Base-by-base conservation (phyloP, 2,888 invertebrate species). In the Furcula furcula region DNA sequence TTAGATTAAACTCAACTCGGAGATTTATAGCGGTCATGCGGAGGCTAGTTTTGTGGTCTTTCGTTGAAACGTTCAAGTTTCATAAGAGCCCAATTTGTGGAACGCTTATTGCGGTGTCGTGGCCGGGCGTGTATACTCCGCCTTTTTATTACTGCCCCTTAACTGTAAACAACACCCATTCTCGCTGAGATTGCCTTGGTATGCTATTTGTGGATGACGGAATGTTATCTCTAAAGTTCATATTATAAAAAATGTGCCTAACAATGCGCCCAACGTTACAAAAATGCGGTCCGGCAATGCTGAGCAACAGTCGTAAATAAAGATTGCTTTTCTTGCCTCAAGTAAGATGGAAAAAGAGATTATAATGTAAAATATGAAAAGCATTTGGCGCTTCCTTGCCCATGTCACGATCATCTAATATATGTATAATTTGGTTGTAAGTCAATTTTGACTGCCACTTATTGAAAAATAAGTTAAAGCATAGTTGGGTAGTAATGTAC, bases 131-230 rank as follows among this genome's bases (percentile, higher is more conserved):
- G 77, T 77, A 76, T 78, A 84, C 79, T 71, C 84, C 83, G 84
- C 84, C 84, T 85, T 84, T 86, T 86, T 87, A 84, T 86, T 78
- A 64, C 84, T 84, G 84, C 81, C 83, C 79, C 83, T 75, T 83
- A 82, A 83, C 83, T 80, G 83, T 84, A 79, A 74, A 85, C 80
- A 77, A 84, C 85, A 84, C 85, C 86, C 85, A 87, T 83, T 80
- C 72, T 68, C 53, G 60, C 40, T 36, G 55, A 65, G 62, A 65
- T 65, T 68, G 72, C 64, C 70, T 69, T 62, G 61, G 56, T 61
- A 67, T 68, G 65, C 64, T 63, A 65, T 66, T 72, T 68, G 64
- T 73, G 64, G 62, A 55, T 64, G 57, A 65, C 46, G 58, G 61
- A 63, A 64, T 64, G 57, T 66, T 70, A 72, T 73, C 70, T 72